A percentile compares a stretch with the other conserved stretches of the same genome.
phyloP scores from a whole-genome alignment of 2,888 invertebrate genomes.

The Nesidiocoris tenuis region DNA sequence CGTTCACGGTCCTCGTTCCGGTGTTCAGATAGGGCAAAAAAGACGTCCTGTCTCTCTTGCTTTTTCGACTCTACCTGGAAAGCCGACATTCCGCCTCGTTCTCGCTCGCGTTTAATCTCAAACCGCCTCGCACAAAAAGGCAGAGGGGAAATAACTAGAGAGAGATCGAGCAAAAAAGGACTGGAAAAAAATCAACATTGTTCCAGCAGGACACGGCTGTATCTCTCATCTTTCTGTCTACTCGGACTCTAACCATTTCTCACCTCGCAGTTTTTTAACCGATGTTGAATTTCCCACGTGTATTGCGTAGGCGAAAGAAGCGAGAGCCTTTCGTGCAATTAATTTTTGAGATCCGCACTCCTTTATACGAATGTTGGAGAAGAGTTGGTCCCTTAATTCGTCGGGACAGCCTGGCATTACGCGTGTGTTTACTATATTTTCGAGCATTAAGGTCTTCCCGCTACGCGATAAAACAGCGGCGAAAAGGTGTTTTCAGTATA shows the following conservation, averaged over 20 bases:
- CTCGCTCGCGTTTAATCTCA: slow-evolving; percentile 33
- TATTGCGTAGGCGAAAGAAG: neutral
- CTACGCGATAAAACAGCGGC: no score
- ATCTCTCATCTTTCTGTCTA: slow-evolving; percentile 2
- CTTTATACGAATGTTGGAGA: neutral
- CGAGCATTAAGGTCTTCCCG: no score
- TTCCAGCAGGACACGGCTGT: neutral
- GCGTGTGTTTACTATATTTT: no score
- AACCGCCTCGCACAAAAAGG: slow-evolving; percentile 21
- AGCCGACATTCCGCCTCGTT: slow-evolving; percentile 1
- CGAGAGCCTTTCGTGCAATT: neutral
- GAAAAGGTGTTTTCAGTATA: no score
- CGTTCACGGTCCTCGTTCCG: slow-evolving; percentile 8
- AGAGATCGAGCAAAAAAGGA: no score
- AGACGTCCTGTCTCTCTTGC: neutral
- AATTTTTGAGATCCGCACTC: slow-evolving; percentile 3
- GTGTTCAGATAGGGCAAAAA: slow-evolving; percentile 6
- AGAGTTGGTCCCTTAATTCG: neutral
- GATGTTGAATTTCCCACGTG: slow-evolving; percentile 29
- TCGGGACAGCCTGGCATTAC: neutral
- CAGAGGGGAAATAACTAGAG: neutral
- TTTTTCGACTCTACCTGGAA: slow-evolving; percentile 19
- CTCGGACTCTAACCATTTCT: slow-evolving; percentile 1
- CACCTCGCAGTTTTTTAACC: neutral
- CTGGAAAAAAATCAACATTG: slow-evolving; percentile 31